Base-by-base conservation (phyloP, 2,797 vertebrate genomes). In the Capromys pilorides region DNA sequence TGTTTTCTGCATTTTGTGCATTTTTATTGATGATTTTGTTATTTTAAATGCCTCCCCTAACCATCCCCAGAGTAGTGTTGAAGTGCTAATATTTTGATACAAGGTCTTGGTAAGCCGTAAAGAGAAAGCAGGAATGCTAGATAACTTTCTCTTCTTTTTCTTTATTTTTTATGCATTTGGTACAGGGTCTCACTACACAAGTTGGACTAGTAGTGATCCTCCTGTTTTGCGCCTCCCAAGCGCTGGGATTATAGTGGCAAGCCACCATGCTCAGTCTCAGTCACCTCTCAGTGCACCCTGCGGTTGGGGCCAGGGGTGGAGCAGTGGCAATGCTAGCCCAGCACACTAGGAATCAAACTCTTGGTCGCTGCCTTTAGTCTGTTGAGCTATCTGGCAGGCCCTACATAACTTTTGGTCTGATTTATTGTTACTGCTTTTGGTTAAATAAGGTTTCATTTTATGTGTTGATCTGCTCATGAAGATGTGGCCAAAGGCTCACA, bases 11-110 rank as follows among this genome's bases (percentile, higher is more conserved):
- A 22, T 62, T 88, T 66, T 69, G 28, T 49, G 14, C 8, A 22
- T 85, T 77, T 90, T 86, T 22, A 36, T 79, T 41, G 14, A 26
- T 82, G 66, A 41, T 80, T 86, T 88, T 95, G 54, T 54, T 66
- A 24, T 86, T 67, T 78, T 95, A 82, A 90, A 61, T 45, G 45
- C 51, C 12, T n/a, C 19, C 41, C 4, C 2, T 36, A 9, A 8
- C 36, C n/a, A 73, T 14, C 28, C 11, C 10, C 26, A 31, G 2
- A 31, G 3, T 64, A 73, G n/a, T 62, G 61, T 66, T 90, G 1
- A 77, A 57, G 2, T 77, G 10, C 39, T 82, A 26, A 14, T 73
- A 39, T 39, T 80, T 22, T 57, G 51, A 73, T 49, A n/a, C 57
- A 78, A n/a, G 5, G 14, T 75, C 51, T 13, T 66, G 16, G 18